Base-by-base conservation (phyloP, 2,113 vertebrate species). In the Uria aalge region DNA sequence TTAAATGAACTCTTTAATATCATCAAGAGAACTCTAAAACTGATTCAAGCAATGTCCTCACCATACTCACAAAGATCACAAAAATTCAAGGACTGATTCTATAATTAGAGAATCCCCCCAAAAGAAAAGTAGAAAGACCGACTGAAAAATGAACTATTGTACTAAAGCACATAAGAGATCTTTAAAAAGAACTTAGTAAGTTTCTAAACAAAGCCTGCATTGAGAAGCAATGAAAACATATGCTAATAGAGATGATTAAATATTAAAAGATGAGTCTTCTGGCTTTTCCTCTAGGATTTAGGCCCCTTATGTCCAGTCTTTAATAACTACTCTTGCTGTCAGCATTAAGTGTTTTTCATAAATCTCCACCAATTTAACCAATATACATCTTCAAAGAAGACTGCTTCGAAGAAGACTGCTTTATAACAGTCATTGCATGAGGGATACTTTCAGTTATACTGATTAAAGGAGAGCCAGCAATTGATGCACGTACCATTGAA, bases 1-100 rank as follows among this genome's bases (percentile, higher is more conserved):
- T 95, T 94, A 92, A 85, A 97, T 87, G 41, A 95, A 96, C 43
- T 55, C 71, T 92, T 96, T 82, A 91, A 81, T 80, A 91, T 47
- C 67, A 94, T 93, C 52, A 95, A 96, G 23, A 50, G 53, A 85
- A 93, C 19, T 94, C 66, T 66, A 93, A 96, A 95, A 92, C 19
- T 75, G 29, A 85, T 73, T 96, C 63, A 87, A 96, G 50, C 18
- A 88, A 94, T 85, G 88, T 72, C 72, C 14, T 90, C 24, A 85
- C 43, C 50, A 91, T 82, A 78, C 12, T 92, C 78, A 26, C 56
- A 95, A 93, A 88, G 87, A 96, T 85, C 69, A 47, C 24, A 86
- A 90, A 88, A 96, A 96, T 85, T 81, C 60, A 86, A 92, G 64
- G 43, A 27, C 41, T 72, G 41, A 41, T 86, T 80, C 63, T 96